Evolutionary conservation across 2,888 invertebrate species (phyloP).

Genomic region (Oligia strigilis): DNA sequence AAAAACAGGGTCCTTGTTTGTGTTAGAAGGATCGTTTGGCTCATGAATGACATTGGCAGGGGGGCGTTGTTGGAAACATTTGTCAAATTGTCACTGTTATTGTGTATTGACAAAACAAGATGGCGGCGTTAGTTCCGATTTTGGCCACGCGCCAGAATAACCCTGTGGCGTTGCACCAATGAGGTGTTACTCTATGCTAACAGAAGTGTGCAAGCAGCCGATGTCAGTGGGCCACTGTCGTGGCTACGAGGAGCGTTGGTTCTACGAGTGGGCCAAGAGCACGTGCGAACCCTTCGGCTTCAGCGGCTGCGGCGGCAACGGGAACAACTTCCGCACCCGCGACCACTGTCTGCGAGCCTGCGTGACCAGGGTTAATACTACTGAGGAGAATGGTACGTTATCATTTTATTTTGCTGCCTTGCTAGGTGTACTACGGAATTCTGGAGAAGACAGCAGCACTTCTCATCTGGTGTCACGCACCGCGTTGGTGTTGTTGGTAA

Average conservation of each 20-base stretch:
- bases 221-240: constrained; percentile 94
- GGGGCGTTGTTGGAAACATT: not conserved
- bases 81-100: not conserved
- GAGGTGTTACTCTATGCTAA: not conserved
- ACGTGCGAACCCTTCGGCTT: constrained; percentile 96
- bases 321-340: constrained; percentile 95
- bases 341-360: constrained; percentile 93
- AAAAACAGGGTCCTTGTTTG: not conserved
- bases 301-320: constrained; percentile 97
- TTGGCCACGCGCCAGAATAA: not conserved
- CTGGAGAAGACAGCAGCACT: not conserved
- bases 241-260: constrained; percentile 95
- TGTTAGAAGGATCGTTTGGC: not conserved
- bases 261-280: constrained; percentile 93
- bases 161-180: not conserved
- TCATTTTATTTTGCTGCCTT: not conserved
- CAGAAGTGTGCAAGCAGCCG: constrained; percentile 92
- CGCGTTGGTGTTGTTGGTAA: no score
- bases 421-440: not conserved
- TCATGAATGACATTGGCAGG: not conserved
- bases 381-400: constrained; percentile 51
- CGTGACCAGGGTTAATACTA: constrained; percentile 68
- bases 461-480: not conserved
- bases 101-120: not conserved
- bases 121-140: no score